Percentiles rank a stretch among this genome's conserved stretches.
Conservation (phyloP, 2,888 invertebrate species). For the Pollenia amentaria region DNA sequence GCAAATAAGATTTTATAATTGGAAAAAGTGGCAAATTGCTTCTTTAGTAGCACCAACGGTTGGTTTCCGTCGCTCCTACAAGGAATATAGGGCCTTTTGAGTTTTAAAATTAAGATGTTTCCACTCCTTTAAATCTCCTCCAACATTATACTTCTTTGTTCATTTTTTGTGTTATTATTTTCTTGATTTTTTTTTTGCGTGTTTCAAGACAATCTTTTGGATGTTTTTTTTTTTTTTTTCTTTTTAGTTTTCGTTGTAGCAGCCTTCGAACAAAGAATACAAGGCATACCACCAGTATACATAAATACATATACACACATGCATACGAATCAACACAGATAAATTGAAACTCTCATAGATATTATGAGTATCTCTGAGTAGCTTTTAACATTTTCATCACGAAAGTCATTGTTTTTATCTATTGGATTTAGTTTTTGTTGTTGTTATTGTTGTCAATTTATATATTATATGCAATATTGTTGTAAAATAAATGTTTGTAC, state of each 20-base stretch:
- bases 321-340: neutral
- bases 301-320: neutral
- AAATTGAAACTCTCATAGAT: neutral
- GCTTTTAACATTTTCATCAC: constrained; percentile 31
- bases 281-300: neutral
- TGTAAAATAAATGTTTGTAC: neutral
- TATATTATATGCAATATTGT: neutral
- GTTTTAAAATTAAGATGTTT: no score
- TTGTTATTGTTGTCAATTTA: neutral
- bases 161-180: neutral
- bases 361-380: neutral
- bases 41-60: no score
- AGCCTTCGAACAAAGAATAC: constrained; percentile 33
- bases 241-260: neutral
- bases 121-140: neutral
- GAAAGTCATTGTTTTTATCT: constrained; percentile 10
- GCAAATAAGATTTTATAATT: no score
- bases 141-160: constrained; percentile 15
- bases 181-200: constrained; percentile 46
- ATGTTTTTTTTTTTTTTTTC: constrained; percentile 5
- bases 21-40: no score
- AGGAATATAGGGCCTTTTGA: no score
- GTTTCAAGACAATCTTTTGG: constrained; percentile 26
- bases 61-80: no score
- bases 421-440: neutral